These are phyloP conservation scores for Enteromius thamalakanensis DNA, from an alignment of 2,797 vertebrate genomes.

Conservation along the genomic window DNA sequence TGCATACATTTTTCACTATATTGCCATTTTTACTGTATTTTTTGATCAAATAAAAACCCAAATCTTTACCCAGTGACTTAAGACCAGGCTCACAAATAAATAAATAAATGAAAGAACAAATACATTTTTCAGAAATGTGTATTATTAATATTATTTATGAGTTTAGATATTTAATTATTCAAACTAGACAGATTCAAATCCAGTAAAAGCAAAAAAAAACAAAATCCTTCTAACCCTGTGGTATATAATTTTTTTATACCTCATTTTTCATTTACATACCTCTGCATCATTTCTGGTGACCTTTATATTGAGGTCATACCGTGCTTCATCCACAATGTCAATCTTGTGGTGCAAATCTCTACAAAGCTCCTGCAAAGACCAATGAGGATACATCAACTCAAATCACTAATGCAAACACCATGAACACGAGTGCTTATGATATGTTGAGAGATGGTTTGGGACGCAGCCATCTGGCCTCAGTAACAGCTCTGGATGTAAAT, in stretches of 20 bases:
- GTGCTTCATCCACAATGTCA: constrained; percentile 72
- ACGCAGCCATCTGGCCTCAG: neutral
- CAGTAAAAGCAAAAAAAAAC: neutral
- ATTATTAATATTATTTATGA: neutral
- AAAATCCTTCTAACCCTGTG: neutral
- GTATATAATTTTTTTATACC: neutral
- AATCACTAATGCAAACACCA: constrained; percentile 34
- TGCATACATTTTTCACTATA: neutral
- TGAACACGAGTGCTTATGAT: neutral
- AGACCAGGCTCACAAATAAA: neutral
- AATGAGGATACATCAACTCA: constrained; percentile 56
- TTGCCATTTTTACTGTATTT: neutral
- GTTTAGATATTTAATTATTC: neutral
- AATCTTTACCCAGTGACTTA: too few species aligned
- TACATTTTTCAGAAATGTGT: neutral
- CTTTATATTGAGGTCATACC: constrained; percentile 70
- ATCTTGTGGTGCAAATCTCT: constrained; percentile 72
- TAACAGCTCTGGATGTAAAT: constrained; percentile 24
- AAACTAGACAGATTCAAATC: neutral
- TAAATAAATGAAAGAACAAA: neutral
- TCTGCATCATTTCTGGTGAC: constrained; percentile 72
- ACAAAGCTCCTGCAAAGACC: constrained; percentile 68
- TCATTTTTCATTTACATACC: constrained; percentile 44
- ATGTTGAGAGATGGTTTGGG: neutral
- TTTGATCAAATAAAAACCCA: neutral